phyloP scores from a whole-genome alignment of 2,888 invertebrate genomes.

The Cryptocheilus praepositus region DNA sequence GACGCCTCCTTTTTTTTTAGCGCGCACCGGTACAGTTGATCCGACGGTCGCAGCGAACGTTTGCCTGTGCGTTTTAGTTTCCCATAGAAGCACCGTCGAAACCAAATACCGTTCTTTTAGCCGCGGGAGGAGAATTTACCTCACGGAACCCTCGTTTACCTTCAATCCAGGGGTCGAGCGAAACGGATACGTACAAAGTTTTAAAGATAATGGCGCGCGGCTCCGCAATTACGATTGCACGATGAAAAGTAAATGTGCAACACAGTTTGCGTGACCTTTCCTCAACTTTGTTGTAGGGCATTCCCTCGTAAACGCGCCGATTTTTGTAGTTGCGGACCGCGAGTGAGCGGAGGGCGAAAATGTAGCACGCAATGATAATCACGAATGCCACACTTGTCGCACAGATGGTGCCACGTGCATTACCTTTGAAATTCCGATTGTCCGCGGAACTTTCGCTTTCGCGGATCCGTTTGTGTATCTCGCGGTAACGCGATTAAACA shows the following conservation, averaged over 20 bases:
- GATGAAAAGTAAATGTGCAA: constrained; percentile 58
- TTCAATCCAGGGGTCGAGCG: constrained; percentile 17
- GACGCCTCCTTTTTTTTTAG: background rate
- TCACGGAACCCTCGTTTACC: constrained; percentile 31
- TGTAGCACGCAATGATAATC: background rate
- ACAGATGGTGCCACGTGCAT: constrained; percentile 49
- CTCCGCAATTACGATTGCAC: constrained; percentile 44
- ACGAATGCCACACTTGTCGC: constrained; percentile 13
- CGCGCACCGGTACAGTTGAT: no score
- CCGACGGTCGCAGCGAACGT: no score
- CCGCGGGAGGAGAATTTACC: constrained; percentile 19
- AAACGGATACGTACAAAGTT: constrained; percentile 18
- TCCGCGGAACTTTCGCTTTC: no score
- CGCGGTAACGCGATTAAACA: no score
- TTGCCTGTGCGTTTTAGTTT: no score
- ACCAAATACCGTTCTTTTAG: constrained; percentile 2
- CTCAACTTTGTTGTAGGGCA: constrained; percentile 45
- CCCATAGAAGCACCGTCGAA: no score
- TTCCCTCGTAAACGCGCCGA: constrained; percentile 20
- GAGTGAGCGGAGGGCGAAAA: no score
- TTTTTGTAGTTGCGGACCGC: constrained; percentile 10
- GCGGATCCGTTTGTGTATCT: no score
- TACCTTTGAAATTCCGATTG: background rate
- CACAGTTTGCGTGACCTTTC: constrained; percentile 49
- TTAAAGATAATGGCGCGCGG: constrained; percentile 17